Conservation (phyloP, 2,113 vertebrate genomes). For the Phyllopteryx taeniolatus region DNA sequence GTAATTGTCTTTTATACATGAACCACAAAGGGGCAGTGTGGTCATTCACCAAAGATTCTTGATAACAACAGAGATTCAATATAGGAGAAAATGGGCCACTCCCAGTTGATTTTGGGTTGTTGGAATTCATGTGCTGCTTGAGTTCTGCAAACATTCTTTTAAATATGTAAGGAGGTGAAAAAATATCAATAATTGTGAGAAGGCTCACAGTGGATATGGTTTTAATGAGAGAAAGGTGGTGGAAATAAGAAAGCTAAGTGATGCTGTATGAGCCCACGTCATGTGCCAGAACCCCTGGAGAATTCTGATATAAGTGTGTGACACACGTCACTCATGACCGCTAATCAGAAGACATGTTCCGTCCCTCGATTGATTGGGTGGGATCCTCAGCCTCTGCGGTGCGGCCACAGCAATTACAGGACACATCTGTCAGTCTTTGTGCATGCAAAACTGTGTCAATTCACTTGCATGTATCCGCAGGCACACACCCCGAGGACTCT, state of each 20-base stretch:
- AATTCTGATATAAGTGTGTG: slow-evolving; percentile 43
- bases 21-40: slow-evolving; percentile 47
- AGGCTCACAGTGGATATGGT: not conserved
- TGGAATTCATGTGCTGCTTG: slow-evolving; percentile 6
- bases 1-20: not conserved
- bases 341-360: slow-evolving; percentile 31
- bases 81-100: slow-evolving; percentile 18
- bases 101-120: slow-evolving; percentile 33
- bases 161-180: not conserved
- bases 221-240: slow-evolving; percentile 14
- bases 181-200: not conserved
- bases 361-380: too few species aligned
- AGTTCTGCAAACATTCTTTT: not conserved
- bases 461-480: too few species aligned
- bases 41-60: slow-evolving; percentile 6
- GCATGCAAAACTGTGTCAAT: too few species aligned
- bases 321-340: slow-evolving; percentile 38
- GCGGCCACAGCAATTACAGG: too few species aligned
- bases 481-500: too few species aligned
- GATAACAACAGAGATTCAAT: not conserved
- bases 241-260: slow-evolving; percentile 40
- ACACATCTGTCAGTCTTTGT: too few species aligned
- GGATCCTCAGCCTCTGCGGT: not conserved
- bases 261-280: slow-evolving; percentile 29
- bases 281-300: slow-evolving; percentile 32